Evolutionary conservation across 1,140 invertebrate genomes (phyloP).

Genomic region (Proctacanthus coquilletti): DNA sequence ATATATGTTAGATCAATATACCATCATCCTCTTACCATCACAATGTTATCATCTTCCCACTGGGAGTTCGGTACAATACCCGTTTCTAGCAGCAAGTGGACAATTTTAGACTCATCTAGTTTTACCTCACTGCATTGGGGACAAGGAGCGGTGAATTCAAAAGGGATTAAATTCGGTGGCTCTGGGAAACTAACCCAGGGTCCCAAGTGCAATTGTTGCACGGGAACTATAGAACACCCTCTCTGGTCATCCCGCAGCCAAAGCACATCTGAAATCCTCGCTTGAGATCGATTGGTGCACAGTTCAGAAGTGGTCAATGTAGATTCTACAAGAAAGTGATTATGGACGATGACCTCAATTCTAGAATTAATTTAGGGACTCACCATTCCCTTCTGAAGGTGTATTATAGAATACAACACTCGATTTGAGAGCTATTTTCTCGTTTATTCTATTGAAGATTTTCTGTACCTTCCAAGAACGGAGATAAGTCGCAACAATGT

Average conservation of each 20-base stretch:
- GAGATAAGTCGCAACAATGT: slow-evolving; percentile 48
- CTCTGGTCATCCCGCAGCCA: slow-evolving; percentile 35
- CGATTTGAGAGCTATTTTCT: slow-evolving; percentile 30
- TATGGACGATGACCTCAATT: not conserved
- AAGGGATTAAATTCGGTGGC: slow-evolving; percentile 17
- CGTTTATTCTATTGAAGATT: slow-evolving; percentile 29
- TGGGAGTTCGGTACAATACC: slow-evolving; percentile 10
- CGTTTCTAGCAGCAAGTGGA: slow-evolving; percentile 17
- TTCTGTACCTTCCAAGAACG: slow-evolving; percentile 45
- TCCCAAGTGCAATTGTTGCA: slow-evolving; percentile 26
- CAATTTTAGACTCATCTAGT: slow-evolving; percentile 8
- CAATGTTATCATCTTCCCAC: slow-evolving; percentile 8
- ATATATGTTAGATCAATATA: no score
- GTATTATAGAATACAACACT: slow-evolving; percentile 27
- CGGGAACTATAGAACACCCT: slow-evolving; percentile 35
- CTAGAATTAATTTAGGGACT: slow-evolving; percentile 6
- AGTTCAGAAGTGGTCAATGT: slow-evolving; percentile 33
- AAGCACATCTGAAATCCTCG: slow-evolving; percentile 37
- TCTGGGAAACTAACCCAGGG: slow-evolving; percentile 24
- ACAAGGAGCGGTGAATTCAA: slow-evolving; percentile 13
- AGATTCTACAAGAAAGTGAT: slow-evolving; percentile 11
- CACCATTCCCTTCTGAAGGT: slow-evolving; percentile 25
- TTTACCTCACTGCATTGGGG: not conserved
- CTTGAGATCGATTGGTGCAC: slow-evolving; percentile 33
- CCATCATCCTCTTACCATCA: no score